phyloP scores from a whole-genome alignment of 2,888 invertebrate species.

The Coecobrya sp. region DNA sequence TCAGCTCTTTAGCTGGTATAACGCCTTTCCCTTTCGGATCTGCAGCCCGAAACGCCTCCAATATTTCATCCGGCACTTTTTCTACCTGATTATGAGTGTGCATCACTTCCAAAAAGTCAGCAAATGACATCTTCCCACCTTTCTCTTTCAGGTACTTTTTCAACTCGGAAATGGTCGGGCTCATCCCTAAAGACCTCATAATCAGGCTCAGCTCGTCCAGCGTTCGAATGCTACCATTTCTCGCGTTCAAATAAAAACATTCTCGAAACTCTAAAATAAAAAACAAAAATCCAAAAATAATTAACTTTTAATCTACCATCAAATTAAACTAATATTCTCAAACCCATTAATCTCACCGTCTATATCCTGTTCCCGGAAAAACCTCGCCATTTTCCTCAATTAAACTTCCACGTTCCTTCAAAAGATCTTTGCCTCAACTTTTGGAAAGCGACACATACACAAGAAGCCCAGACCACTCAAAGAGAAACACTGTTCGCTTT shows the following conservation, averaged over 20 bases:
- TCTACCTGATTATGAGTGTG: conserved; percentile 94
- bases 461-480: no score
- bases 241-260: conserved; percentile 97
- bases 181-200: conserved; percentile 97
- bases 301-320: background rate
- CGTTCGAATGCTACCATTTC: conserved; percentile 94
- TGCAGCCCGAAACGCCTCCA: conserved; percentile 96
- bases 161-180: conserved; percentile 97
- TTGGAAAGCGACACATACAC: conserved; percentile 10
- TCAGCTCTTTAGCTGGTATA: conserved; percentile 93
- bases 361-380: conserved; percentile 97
- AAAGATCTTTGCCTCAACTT: background rate
- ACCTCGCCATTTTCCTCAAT: conserved; percentile 91
- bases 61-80: conserved; percentile 93
- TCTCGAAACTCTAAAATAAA: conserved; percentile 94
- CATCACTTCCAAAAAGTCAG: conserved; percentile 98
- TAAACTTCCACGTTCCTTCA: background rate
- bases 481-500: no score
- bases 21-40: conserved; percentile 92
- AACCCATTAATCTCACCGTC: conserved; percentile 91
- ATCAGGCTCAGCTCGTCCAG: conserved; percentile 97
- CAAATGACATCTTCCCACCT: conserved; percentile 97
- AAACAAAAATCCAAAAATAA: background rate
- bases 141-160: conserved; percentile 93
- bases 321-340: no score